Evolutionary conservation across 2,888 invertebrate genomes (phyloP), one percentile per base, ranked within the genome.

Genomic region (Eupelmus urozonus): DNA sequence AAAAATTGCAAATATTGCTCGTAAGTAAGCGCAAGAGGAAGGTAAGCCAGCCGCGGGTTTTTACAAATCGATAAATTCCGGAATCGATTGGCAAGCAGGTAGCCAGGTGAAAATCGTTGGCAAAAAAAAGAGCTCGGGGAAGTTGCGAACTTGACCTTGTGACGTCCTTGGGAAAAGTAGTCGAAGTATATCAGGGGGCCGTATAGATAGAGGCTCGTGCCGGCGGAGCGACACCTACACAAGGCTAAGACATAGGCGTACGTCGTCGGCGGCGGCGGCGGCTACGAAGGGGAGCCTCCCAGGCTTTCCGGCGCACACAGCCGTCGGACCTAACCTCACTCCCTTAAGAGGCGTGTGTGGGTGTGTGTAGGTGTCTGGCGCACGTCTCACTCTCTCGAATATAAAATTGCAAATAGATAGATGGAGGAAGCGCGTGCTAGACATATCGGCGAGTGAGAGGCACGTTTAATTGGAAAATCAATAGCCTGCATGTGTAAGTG

Each of bases 381-480:
- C n/a, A n/a, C 13, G 20, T 34, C 9, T 9, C 16, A 9, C 29
- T 16, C 66, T n/a, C 18, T 60, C 2, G 67, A 9, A 40, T 23
- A 34, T 16, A n/a, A 34, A 34, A 34, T n/a, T n/a, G n/a, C n/a
- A n/a, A n/a, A n/a, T n/a, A n/a, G n/a, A n/a, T n/a, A n/a, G n/a
- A n/a, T n/a, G n/a, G n/a, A n/a, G n/a, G n/a, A n/a, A 45, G 9
- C 13, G 2, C 34, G 60, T 7, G 34, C 16, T n/a, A 25, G 16
- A 34, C 13, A 16, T 45, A 18, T 40, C 40, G 27, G 27, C n/a
- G 27, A 0, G 29, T 23, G 3, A 7, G 23, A 20, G 1, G 42
- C 29, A n/a, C 23, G 34, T 42, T 62, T 63, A 45, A 70, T 70
- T 57, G 49, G 29, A 76, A 70, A 70, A 76, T 76, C 76, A 76